Conservation (phyloP, 2,797 vertebrate species). For the Takifugu rubripes region DNA sequence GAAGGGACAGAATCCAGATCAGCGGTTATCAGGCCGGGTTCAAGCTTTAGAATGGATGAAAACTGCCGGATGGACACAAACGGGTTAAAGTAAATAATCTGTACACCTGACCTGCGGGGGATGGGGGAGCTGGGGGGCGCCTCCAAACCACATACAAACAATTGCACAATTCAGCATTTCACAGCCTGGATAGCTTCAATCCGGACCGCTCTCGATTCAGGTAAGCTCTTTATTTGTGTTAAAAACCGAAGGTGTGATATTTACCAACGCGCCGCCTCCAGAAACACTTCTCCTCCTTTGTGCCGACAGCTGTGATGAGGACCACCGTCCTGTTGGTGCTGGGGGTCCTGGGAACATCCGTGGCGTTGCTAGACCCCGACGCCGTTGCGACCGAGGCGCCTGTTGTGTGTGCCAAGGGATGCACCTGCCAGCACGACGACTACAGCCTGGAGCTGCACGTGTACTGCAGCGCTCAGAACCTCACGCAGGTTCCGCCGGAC, state of each 20-base stretch:
- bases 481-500: constrained; percentile 76
- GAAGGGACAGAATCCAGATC: neutral
- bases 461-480: constrained; percentile 89
- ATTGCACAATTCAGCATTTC: constrained; percentile 62
- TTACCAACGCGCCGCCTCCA: neutral
- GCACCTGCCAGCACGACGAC: constrained; percentile 83
- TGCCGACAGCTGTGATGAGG: constrained; percentile 70
- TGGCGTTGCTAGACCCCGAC: constrained; percentile 64
- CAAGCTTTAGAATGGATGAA: neutral
- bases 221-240: constrained; percentile 47
- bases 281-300: constrained; percentile 13
- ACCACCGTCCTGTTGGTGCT: constrained; percentile 64
- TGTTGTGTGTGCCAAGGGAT: constrained; percentile 79
- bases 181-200: constrained; percentile 41
- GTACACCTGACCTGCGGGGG: constrained; percentile 40
- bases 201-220: constrained; percentile 53
- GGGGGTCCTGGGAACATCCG: constrained; percentile 69
- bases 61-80: constrained; percentile 46
- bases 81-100: constrained; percentile 71
- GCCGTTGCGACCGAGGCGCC: constrained; percentile 60
- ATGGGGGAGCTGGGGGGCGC: constrained; percentile 50
- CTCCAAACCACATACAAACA: constrained; percentile 64
- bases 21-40: neutral
- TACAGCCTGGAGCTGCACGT: constrained; percentile 84
- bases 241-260: neutral